Evolutionary conservation across 2,888 invertebrate species (phyloP).

Genomic region (Timandra comae): DNA sequence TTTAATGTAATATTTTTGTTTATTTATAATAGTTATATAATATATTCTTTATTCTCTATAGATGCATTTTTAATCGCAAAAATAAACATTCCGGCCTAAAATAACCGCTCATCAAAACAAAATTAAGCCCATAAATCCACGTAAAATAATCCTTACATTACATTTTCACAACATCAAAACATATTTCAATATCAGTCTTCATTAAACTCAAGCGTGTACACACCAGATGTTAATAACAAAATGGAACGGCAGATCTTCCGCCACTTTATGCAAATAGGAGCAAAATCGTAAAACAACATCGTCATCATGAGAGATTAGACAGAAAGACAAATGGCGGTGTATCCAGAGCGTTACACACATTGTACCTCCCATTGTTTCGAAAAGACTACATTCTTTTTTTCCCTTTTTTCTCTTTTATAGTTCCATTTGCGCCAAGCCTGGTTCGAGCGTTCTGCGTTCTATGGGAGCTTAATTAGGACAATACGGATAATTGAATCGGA

Average conservation of each 20-base stretch:
- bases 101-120: too few species aligned
- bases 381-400: constrained; percentile 41
- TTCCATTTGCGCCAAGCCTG: constrained; percentile 49
- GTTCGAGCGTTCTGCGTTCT: constrained; percentile 28
- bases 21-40: too few species aligned
- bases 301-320: constrained; percentile 67
- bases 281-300: constrained; percentile 55
- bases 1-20: too few species aligned
- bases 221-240: constrained; percentile 9
- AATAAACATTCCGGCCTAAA: too few species aligned
- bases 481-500: constrained; percentile 60
- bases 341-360: constrained; percentile 34
- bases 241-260: constrained; percentile 25
- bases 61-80: too few species aligned
- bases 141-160: too few species aligned
- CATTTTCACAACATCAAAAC: too few species aligned
- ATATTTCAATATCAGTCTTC: too few species aligned
- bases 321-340: constrained; percentile 54
- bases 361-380: constrained; percentile 50
- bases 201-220: too few species aligned
- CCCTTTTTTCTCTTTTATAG: constrained; percentile 45
- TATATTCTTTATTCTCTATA: too few species aligned
- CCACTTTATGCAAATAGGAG: constrained; percentile 44
- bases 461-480: constrained; percentile 49
- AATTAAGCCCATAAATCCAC: too few species aligned